phyloP scores from a whole-genome alignment of 1,140 invertebrate genomes.

The Andrena cerasifolii region DNA sequence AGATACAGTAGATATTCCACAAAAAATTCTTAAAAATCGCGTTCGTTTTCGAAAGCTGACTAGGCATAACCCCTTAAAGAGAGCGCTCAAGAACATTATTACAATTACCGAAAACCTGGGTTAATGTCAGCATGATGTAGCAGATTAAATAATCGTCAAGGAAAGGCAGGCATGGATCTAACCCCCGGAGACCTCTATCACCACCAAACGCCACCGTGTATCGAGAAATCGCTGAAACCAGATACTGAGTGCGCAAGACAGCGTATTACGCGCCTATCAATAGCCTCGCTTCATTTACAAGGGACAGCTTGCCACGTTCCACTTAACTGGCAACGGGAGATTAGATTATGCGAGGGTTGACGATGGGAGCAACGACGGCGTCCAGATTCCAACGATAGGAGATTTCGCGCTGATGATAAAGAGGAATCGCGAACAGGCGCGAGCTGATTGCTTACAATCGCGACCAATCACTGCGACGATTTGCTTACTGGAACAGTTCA shows the following conservation, averaged over 20 bases:
- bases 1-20: no score
- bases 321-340: slow-evolving; percentile 36
- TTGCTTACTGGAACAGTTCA: slow-evolving; percentile 41
- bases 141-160: no score
- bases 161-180: no score
- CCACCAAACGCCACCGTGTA: neutral
- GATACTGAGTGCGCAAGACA: neutral
- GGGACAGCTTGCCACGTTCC: slow-evolving; percentile 20
- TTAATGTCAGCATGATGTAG: no score
- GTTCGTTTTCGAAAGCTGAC: no score
- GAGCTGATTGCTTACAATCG: slow-evolving; percentile 48
- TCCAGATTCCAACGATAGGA: slow-evolving; percentile 13
- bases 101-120: no score
- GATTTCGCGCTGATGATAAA: slow-evolving; percentile 46
- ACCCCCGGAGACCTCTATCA: neutral
- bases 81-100: no score
- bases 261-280: slow-evolving; percentile 23
- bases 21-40: no score
- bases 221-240: slow-evolving; percentile 4
- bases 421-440: slow-evolving; percentile 10
- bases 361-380: neutral
- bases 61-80: no score
- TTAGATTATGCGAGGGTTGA: slow-evolving; percentile 43
- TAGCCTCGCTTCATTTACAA: slow-evolving; percentile 42
- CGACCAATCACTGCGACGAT: slow-evolving; percentile 43